Evolutionary conservation across 2,797 vertebrate genomes (phyloP).

Genomic region (Otolemur crassicaudatus): DNA sequence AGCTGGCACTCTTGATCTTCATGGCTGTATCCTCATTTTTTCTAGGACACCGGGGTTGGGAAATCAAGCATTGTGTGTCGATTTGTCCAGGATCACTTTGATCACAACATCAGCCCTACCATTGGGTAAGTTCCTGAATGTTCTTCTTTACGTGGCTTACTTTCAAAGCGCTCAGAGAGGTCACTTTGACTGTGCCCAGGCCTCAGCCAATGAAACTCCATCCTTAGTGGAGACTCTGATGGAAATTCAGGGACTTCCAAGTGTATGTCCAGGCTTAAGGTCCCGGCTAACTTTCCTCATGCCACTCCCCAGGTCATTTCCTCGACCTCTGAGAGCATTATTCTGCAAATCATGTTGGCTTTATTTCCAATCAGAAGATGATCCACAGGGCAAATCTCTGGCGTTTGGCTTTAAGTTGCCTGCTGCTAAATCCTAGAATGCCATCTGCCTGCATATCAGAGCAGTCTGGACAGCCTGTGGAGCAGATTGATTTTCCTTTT

Average conservation of each 20-base stretch:
- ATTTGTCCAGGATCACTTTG: slow-evolving; percentile 98
- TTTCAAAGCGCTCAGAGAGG: not conserved
- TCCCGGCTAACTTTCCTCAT: not conserved
- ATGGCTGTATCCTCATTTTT: slow-evolving; percentile 71
- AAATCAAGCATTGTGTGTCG: slow-evolving; percentile 99
- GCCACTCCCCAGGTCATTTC: not conserved
- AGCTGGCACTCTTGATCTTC: not conserved
- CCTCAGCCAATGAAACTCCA: not conserved
- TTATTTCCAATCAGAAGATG: slow-evolving; percentile 13
- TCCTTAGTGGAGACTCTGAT: not conserved
- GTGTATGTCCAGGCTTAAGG: rapidly evolving
- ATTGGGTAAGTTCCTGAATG: slow-evolving; percentile 93
- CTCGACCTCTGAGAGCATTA: not conserved
- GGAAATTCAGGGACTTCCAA: not conserved
- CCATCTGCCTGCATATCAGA: not conserved
- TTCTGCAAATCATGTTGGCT: not conserved
- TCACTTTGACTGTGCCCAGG: not conserved
- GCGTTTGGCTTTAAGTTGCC: not conserved
- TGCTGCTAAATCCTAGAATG: not conserved
- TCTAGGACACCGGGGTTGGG: slow-evolving; percentile 97
- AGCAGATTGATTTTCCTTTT: slow-evolving; percentile 10
- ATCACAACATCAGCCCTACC: slow-evolving; percentile 98
- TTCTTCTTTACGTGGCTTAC: not conserved
- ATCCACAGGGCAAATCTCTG: not conserved
- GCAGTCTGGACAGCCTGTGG: not conserved